Evolutionary conservation across 2,113 vertebrate species (phyloP).

Genomic region (Fulmarus glacialis): DNA sequence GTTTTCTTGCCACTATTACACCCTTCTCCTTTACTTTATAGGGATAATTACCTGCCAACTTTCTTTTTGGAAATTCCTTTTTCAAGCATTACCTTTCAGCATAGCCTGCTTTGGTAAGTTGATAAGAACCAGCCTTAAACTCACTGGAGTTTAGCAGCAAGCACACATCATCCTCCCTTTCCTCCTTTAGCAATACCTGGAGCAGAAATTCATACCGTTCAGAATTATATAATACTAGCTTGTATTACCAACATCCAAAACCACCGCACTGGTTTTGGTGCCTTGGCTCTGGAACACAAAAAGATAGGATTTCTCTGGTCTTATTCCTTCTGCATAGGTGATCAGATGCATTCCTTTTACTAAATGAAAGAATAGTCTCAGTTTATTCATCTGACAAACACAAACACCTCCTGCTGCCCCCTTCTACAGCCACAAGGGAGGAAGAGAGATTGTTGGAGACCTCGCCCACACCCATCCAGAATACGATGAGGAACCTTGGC

Average conservation of each 20-base stretch:
- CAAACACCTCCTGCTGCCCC: not conserved
- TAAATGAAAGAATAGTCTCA: not conserved
- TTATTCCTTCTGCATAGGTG: not conserved
- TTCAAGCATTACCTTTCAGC: not conserved
- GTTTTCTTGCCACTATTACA: too few relatives aligned
- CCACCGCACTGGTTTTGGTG: not conserved
- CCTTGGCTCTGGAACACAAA: not conserved
- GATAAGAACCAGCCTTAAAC: not conserved
- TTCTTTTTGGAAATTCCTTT: not conserved
- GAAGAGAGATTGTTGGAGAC: not conserved
- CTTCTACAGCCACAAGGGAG: not conserved
- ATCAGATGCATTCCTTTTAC: not conserved
- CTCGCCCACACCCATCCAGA: not conserved
- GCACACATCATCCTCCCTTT: not conserved
- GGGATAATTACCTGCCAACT: not conserved
- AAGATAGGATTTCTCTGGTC: not conserved
- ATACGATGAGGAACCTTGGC: rapidly evolving
- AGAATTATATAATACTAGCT: not conserved
- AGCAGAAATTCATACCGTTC: not conserved
- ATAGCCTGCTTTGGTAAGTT: not conserved
- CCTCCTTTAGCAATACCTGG: not conserved
- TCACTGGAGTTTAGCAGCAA: not conserved
- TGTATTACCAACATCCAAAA: not conserved
- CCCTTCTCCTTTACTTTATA: not conserved
- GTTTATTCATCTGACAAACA: not conserved